These are phyloP conservation scores for Gobius niger DNA, from an alignment of 2,113 vertebrate genomes.

Conservation along the genomic window DNA sequence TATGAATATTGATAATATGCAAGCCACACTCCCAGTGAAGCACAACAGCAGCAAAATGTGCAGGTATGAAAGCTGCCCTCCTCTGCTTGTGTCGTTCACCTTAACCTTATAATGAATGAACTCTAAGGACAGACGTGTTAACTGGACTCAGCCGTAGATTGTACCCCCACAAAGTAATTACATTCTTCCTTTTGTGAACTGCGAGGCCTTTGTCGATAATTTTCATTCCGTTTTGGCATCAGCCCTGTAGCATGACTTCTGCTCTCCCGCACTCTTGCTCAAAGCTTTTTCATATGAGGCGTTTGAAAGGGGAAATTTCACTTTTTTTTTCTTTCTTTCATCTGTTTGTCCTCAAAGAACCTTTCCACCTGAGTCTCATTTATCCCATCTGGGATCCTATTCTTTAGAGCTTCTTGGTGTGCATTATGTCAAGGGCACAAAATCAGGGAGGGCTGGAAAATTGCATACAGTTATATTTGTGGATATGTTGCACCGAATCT, in stretches of 20 bases:
- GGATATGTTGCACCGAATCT: no score
- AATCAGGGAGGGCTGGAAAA: no score
- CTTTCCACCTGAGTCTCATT: constrained; percentile 24
- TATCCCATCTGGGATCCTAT: constrained; percentile 1
- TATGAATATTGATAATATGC: neutral
- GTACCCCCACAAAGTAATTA: neutral
- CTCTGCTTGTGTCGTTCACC: neutral
- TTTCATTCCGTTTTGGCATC: constrained; percentile 27
- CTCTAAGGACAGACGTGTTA: neutral
- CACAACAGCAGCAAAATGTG: neutral
- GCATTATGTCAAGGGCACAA: no score
- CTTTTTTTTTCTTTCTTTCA: constrained; percentile 54
- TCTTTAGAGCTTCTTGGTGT: no score
- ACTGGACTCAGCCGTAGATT: constrained; percentile 5
- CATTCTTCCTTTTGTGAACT: neutral
- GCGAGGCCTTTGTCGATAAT: constrained; percentile 15
- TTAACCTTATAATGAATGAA: constrained; percentile 15
- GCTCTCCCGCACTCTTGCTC: constrained; percentile 25
- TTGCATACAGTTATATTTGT: no score
- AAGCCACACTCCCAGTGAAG: neutral
- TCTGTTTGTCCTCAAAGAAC: constrained; percentile 31
- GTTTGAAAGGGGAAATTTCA: constrained; percentile 42
- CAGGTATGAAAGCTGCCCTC: neutral
- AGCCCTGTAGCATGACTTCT: constrained; percentile 15
- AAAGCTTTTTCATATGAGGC: constrained; percentile 34